A percentile compares a stretch with the other conserved stretches of the same genome.
phyloP scores from a whole-genome alignment of 1,140 invertebrate species.

The Camponotus vicinus region DNA sequence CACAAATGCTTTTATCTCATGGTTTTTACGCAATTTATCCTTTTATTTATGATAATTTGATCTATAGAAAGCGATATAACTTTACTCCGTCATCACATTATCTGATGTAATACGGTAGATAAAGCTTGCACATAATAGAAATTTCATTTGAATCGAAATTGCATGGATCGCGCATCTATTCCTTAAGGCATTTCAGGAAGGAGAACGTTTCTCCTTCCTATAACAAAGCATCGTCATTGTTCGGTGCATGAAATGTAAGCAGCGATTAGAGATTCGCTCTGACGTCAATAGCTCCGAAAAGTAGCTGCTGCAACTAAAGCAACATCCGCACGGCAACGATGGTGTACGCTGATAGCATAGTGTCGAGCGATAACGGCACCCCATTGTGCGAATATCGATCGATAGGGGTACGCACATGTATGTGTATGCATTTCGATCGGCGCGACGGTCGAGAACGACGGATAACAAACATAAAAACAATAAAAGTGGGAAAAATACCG shows the following conservation, averaged over 20 bases:
- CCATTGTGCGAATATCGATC: slow-evolving; percentile 44
- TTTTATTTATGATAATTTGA: neutral
- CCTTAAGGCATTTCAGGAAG: slow-evolving; percentile 1
- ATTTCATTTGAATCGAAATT: slow-evolving; percentile 40
- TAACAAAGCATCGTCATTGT: slow-evolving; percentile 26
- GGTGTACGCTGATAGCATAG: slow-evolving; percentile 42
- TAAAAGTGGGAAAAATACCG: slow-evolving; percentile 21
- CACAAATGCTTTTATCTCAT: neutral
- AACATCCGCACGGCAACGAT: slow-evolving; percentile 53
- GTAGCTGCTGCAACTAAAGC: slow-evolving; percentile 65
- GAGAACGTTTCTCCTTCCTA: neutral
- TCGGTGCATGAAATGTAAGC: slow-evolving; percentile 10
- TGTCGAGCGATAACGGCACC: slow-evolving; percentile 42
- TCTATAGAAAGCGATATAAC: neutral
- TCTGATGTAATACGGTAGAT: neutral
- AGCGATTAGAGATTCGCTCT: slow-evolving; percentile 61
- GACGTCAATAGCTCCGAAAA: slow-evolving; percentile 66
- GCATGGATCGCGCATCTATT: slow-evolving; percentile 22
- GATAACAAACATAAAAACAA: slow-evolving; percentile 53
- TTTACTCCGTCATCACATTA: neutral
- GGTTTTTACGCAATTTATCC: neutral
- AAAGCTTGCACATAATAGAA: neutral
- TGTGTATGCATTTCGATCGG: slow-evolving; percentile 43
- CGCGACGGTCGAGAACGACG: slow-evolving; percentile 6
- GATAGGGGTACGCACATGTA: slow-evolving; percentile 18